Conservation (phyloP, 2,888 invertebrate species). For the Heliconius cydno region DNA sequence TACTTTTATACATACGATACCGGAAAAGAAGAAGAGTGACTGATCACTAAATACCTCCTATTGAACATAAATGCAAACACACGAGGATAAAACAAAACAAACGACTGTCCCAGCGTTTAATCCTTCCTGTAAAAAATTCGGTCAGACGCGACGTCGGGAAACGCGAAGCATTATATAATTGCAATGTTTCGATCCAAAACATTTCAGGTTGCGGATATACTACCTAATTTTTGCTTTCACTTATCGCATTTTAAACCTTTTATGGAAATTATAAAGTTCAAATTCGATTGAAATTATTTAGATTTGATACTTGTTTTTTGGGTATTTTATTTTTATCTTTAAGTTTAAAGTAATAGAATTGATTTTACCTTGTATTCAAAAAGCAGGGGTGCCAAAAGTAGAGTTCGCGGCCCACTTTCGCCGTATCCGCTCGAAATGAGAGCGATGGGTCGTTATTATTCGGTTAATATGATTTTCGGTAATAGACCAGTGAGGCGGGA, state of each 20-base stretch:
- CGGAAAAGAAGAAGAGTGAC: too few species aligned
- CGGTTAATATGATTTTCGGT: constrained; percentile 65
- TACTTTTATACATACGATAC: too few species aligned
- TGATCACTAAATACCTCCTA: too few species aligned
- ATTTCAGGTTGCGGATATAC: constrained; percentile 52
- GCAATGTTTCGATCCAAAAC: constrained; percentile 50
- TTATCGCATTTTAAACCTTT: constrained; percentile 11
- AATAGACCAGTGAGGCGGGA: constrained; percentile 45
- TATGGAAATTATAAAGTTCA: neutral
- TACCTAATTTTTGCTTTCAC: constrained; percentile 38
- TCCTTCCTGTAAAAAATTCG: constrained; percentile 44
- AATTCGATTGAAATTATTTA: neutral
- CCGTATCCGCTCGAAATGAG: constrained; percentile 64
- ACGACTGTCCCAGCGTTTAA: constrained; percentile 27
- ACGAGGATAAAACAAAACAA: neutral
- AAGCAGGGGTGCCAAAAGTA: constrained; percentile 49
- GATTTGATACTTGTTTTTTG: constrained; percentile 30
- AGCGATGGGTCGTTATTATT: constrained; percentile 63
- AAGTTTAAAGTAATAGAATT: neutral
- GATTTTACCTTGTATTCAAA: constrained; percentile 16
- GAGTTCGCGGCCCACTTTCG: constrained; percentile 62
- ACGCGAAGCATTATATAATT: constrained; percentile 53
- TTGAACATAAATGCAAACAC: neutral
- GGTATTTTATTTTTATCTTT: constrained; percentile 15
- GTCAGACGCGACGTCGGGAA: constrained; percentile 43